phyloP scores from a whole-genome alignment of 2,888 invertebrate genomes.

The Melanotus villosus region DNA sequence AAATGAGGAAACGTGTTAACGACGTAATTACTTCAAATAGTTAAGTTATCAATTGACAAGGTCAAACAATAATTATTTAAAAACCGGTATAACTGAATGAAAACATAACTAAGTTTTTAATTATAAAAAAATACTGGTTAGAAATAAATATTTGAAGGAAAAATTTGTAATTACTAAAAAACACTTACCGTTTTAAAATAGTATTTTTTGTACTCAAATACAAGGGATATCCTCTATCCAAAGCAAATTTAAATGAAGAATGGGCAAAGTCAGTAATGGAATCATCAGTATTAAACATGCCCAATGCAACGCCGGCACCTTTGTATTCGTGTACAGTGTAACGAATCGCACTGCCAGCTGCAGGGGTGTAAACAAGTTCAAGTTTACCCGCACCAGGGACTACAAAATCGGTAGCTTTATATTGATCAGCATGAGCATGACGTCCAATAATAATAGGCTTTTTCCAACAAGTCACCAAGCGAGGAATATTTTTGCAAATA shows the following conservation, averaged over 20 bases:
- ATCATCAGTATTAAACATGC: constrained; percentile 97
- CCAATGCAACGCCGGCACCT: constrained; percentile 92
- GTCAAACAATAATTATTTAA: too few species aligned
- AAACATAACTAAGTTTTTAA: too few species aligned
- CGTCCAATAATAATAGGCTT: constrained; percentile 98
- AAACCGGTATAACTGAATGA: too few species aligned
- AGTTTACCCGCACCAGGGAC: constrained; percentile 93
- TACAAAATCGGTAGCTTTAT: constrained; percentile 96
- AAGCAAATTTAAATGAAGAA: constrained; percentile 92
- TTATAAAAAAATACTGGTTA: too few species aligned
- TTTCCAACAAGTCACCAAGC: constrained; percentile 94
- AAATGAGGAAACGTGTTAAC: too few species aligned
- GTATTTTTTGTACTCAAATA: constrained; percentile 98
- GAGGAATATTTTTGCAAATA: constrained; percentile 94
- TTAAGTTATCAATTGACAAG: too few species aligned
- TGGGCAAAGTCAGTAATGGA: constrained; percentile 96
- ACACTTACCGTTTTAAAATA: constrained; percentile 84
- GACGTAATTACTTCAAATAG: too few species aligned
- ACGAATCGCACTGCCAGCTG: constrained; percentile 75
- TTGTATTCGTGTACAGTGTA: constrained; percentile 88
- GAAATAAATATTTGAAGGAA: too few species aligned
- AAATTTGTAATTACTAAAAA: too few species aligned
- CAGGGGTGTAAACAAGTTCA: constrained; percentile 85
- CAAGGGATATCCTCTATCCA: constrained; percentile 87
- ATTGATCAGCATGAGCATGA: constrained; percentile 98